phyloP scores from a whole-genome alignment of 92 coral and sea anemone genomes.

The Heliopora coerulea region DNA sequence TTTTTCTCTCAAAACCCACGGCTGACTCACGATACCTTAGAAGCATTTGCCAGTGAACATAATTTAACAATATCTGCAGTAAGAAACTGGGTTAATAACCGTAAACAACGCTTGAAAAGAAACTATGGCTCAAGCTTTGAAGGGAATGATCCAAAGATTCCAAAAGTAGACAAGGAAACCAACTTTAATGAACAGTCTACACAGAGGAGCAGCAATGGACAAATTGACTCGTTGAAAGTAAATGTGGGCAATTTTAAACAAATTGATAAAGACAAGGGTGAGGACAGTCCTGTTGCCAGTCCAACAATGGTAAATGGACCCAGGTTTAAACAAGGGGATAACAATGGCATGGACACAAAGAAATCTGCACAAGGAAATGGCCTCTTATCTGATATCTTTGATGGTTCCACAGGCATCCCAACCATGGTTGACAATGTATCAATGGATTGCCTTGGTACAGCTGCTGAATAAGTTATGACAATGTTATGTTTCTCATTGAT shows the following conservation, averaged over 20 bases:
- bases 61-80: conserved; percentile 40
- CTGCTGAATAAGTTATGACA: neutral
- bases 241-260: neutral
- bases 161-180: neutral
- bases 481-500: no score
- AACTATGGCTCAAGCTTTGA: conserved; percentile 14
- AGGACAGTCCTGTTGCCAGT: neutral
- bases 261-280: neutral
- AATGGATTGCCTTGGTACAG: neutral
- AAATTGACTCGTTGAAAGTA: neutral
- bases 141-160: conserved; percentile 8
- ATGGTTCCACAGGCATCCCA: neutral
- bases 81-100: conserved; percentile 41
- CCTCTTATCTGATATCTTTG: neutral
- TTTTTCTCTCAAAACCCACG: conserved; percentile 31
- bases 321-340: neutral
- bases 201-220: neutral
- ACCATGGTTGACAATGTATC: neutral
- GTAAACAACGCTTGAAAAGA: conserved; percentile 39
- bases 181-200: neutral
- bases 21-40: conserved; percentile 33
- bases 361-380: neutral
- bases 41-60: conserved; percentile 24
- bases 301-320: conserved; percentile 29
- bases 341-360: neutral